A percentile compares a stretch with the other conserved stretches of the same genome.
Evolutionary conservation across 2,888 invertebrate genomes (phyloP).

Genomic region (Ellobium chinense): DNA sequence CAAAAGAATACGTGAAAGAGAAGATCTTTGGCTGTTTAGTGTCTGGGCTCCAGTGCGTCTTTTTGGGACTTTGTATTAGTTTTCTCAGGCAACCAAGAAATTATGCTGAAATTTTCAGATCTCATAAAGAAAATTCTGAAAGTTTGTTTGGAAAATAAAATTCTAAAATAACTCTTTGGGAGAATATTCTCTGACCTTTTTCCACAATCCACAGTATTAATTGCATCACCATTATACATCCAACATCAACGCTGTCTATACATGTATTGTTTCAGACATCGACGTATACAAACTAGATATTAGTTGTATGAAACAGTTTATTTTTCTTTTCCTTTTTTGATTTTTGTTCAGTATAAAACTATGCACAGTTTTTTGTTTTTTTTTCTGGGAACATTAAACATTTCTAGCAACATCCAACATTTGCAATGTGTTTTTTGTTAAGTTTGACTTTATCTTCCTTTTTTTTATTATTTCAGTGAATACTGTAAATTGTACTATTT

Average conservation of each 20-base stretch:
- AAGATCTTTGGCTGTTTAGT: not conserved
- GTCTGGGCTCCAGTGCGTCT: not conserved
- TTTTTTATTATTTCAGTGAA: not conserved
- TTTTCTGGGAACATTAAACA: not conserved
- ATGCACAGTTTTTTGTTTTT: slow-evolving; percentile 28
- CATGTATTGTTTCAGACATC: not conserved
- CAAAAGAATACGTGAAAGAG: not conserved
- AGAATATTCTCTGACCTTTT: too few species aligned
- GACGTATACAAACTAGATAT: not conserved
- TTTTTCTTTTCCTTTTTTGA: not conserved
- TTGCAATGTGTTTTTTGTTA: not conserved
- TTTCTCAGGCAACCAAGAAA: too few species aligned
- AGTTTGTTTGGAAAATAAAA: too few species aligned
- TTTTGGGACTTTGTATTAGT: too few species aligned
- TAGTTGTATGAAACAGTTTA: slow-evolving; percentile 2
- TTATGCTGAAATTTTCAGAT: too few species aligned
- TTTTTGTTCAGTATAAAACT: not conserved
- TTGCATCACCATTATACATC: not conserved
- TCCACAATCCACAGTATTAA: not conserved
- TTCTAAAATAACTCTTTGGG: too few species aligned
- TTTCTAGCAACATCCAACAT: not conserved
- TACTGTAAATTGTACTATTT: too few species aligned
- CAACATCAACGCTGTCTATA: not conserved
- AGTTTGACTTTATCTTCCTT: not conserved
- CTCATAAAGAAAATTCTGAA: too few species aligned